These are phyloP conservation scores for Dipodomys ordii DNA, from an alignment of 2,113 vertebrate species.

Conservation along the genomic window DNA sequence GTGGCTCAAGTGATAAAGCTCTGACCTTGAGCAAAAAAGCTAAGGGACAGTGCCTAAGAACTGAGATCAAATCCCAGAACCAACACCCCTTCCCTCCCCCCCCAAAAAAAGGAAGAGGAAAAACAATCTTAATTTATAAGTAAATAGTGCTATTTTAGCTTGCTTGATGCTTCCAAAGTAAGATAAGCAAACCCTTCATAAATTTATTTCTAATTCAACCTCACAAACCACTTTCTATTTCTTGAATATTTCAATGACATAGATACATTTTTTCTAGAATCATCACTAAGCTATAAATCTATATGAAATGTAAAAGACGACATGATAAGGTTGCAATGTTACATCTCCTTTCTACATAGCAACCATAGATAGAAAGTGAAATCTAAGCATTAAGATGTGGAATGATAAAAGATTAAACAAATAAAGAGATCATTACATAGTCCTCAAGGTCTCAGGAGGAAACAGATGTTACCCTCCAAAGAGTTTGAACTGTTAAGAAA, in stretches of 20 bases:
- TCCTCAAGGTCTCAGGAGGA: neutral
- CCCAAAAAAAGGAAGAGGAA: neutral
- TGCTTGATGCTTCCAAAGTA: neutral
- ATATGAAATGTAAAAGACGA: neutral
- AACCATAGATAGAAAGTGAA: neutral
- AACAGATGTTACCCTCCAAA: slow-evolving; percentile 44
- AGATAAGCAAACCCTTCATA: neutral
- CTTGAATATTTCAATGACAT: neutral
- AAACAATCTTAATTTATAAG: neutral
- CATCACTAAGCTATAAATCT: neutral
- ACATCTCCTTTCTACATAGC: neutral
- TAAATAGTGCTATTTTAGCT: neutral
- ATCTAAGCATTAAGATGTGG: slow-evolving; percentile 8
- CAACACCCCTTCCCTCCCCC: too few species aligned
- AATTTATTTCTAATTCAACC: neutral
- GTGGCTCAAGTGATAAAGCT: too few species aligned
- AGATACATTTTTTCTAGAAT: neutral
- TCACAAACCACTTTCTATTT: neutral
- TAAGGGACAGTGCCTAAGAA: too few species aligned
- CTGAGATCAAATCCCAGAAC: too few species aligned
- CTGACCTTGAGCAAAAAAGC: too few species aligned
- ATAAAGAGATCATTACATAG: neutral
- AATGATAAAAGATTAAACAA: neutral
- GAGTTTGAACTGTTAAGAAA: slow-evolving; percentile 29
- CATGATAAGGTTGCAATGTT: neutral